These are phyloP conservation scores for Oryzias dopingdopingensis DNA, from an alignment of 2,797 vertebrate genomes.

Conservation along the genomic window DNA sequence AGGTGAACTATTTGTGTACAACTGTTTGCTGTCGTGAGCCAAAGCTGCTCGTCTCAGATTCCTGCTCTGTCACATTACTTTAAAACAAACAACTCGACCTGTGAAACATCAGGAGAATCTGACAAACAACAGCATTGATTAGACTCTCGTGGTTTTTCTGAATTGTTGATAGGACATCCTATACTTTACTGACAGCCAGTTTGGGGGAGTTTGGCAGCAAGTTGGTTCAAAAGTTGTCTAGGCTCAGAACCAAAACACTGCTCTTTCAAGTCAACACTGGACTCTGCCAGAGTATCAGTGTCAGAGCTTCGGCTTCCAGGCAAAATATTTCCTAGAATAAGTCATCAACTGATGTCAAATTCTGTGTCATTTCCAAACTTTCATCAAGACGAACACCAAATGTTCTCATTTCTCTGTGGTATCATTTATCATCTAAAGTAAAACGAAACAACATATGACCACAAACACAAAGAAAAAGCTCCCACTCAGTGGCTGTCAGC, in stretches of 20 bases:
- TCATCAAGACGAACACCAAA: slow-evolving; percentile 5
- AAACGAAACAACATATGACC: slow-evolving; percentile 21
- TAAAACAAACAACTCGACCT: background rate
- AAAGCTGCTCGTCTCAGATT: too few species aligned
- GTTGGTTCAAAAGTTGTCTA: slow-evolving; percentile 26
- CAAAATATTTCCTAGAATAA: slow-evolving; percentile 45
- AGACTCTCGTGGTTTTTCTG: background rate
- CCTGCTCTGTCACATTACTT: too few species aligned
- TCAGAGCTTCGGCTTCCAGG: slow-evolving; percentile 36
- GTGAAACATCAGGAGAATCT: background rate
- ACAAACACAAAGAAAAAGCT: slow-evolving; percentile 18
- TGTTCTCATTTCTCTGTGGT: background rate
- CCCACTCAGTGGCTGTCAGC: too few species aligned
- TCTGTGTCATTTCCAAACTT: background rate
- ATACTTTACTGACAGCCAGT: background rate
- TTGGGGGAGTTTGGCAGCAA: slow-evolving; percentile 16
- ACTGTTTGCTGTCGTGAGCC: background rate
- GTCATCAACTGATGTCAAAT: slow-evolving; percentile 38
- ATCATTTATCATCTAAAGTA: slow-evolving; percentile 23
- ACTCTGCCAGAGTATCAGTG: slow-evolving; percentile 38
- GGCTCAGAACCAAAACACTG: slow-evolving; percentile 35
- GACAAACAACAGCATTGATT: slow-evolving; percentile 4
- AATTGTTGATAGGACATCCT: slow-evolving; percentile 7
- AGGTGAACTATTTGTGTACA: background rate
- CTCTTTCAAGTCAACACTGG: slow-evolving; percentile 40